Evolutionary conservation across 2,113 vertebrate species (phyloP).

Genomic region (Scalopus aquaticus): DNA sequence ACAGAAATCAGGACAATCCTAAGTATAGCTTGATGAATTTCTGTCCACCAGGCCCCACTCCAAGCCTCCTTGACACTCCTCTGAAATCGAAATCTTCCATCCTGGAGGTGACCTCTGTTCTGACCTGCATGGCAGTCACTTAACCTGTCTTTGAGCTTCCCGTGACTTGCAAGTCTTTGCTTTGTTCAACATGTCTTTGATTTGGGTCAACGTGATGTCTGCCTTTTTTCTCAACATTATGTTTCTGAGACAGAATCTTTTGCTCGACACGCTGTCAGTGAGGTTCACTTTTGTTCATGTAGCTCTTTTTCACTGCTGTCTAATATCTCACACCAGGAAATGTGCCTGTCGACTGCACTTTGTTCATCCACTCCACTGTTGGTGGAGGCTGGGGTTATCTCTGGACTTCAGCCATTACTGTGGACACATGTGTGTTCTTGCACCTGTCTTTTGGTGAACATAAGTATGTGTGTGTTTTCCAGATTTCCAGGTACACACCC

Average conservation of each 20-base stretch:
- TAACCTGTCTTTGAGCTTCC: background rate
- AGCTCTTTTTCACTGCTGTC: background rate
- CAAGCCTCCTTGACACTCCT: too few species aligned
- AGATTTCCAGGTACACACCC: background rate
- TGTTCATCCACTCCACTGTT: too few species aligned
- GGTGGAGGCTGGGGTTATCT: background rate
- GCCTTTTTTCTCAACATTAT: too few species aligned
- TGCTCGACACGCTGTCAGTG: background rate
- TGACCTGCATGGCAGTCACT: background rate
- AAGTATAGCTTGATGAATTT: background rate
- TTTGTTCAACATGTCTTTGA: background rate
- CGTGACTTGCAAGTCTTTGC: background rate
- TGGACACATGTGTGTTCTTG: background rate
- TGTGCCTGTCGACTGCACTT: rapidly evolving
- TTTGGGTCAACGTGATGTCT: background rate
- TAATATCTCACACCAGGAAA: rapidly evolving
- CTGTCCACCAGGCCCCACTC: rapidly evolving
- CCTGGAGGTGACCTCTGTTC: rapidly evolving
- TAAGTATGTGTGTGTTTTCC: background rate
- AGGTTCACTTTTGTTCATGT: rapidly evolving
- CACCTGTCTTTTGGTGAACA: background rate
- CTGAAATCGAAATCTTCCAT: background rate
- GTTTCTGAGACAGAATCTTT: background rate
- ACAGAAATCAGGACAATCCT: background rate
- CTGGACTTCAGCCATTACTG: background rate